phyloP scores from a whole-genome alignment of 1,140 invertebrate genomes.

The Cydia strobilella region DNA sequence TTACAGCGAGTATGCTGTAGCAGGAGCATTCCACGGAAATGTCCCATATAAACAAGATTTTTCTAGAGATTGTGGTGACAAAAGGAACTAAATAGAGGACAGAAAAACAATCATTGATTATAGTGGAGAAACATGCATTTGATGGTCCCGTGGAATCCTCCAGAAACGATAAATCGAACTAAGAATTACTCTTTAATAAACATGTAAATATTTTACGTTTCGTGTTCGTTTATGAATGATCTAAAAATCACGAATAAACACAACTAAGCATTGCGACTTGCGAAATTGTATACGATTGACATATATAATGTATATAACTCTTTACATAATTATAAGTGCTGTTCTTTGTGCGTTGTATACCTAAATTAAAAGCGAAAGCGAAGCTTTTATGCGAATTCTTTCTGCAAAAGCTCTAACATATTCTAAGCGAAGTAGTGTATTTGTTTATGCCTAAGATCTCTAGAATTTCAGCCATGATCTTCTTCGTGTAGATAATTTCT shows the following conservation, averaged over 20 bases:
- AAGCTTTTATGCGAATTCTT: conserved; percentile 6
- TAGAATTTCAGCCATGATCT: background rate
- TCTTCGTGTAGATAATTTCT: background rate
- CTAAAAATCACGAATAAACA: background rate
- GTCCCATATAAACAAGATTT: too few species aligned
- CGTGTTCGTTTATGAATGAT: too few species aligned
- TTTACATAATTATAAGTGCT: background rate
- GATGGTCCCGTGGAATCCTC: too few species aligned
- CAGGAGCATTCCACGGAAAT: too few species aligned
- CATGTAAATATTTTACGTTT: too few species aligned
- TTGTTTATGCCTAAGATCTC: conserved; percentile 1
- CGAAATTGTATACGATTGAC: background rate
- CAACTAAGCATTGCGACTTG: background rate
- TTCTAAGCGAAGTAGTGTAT: conserved; percentile 1
- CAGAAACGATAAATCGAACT: too few species aligned
- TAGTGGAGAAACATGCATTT: too few species aligned
- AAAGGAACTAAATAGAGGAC: too few species aligned
- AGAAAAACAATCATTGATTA: too few species aligned
- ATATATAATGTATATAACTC: background rate
- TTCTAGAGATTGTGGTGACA: too few species aligned
- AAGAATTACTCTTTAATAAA: too few species aligned
- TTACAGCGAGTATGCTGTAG: background rate
- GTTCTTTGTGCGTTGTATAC: background rate
- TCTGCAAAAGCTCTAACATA: background rate
- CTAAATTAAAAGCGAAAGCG: too few species aligned